A percentile compares a stretch with the other conserved stretches of the same genome.
Evolutionary conservation across 2,113 vertebrate genomes (phyloP).

Genomic region (Anguilla rostrata): DNA sequence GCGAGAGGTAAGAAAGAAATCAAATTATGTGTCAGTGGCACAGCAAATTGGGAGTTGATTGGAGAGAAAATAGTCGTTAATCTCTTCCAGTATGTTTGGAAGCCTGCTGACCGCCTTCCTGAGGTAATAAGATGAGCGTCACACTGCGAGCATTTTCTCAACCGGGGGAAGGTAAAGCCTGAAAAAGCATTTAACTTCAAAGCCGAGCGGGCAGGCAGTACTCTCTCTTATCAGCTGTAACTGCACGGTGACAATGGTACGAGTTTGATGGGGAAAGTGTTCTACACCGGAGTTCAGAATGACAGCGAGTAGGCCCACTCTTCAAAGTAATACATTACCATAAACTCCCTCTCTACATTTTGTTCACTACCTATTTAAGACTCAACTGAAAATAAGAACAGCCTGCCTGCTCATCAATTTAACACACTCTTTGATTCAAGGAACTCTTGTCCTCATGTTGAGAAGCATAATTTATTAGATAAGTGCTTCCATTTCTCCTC

Average conservation of each 20-base stretch:
- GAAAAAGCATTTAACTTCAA: slow-evolving; percentile 23
- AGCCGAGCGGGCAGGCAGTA: not conserved
- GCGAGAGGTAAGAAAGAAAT: slow-evolving; percentile 50
- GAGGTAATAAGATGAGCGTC: slow-evolving; percentile 30
- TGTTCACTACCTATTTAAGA: not conserved
- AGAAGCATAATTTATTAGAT: not conserved
- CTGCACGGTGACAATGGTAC: not conserved
- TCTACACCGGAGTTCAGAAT: not conserved
- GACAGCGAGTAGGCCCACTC: not conserved
- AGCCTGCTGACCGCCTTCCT: slow-evolving; percentile 21
- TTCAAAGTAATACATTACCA: not conserved
- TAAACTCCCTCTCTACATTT: not conserved
- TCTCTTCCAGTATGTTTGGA: slow-evolving; percentile 42
- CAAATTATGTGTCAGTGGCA: slow-evolving; percentile 55
- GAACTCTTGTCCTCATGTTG: too few relatives aligned
- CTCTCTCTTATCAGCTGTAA: too few relatives aligned
- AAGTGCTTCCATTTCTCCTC: too few relatives aligned
- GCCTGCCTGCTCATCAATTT: not conserved
- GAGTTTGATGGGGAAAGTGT: not conserved
- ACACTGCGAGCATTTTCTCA: slow-evolving; percentile 14
- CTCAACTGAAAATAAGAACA: not conserved
- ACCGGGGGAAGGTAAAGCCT: slow-evolving; percentile 24
- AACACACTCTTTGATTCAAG: too few relatives aligned
- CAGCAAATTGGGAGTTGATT: slow-evolving; percentile 49
- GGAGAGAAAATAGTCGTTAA: slow-evolving; percentile 42